Evolutionary conservation across 2,888 invertebrate genomes (phyloP), one percentile per base, ranked within the genome.

Genomic region (Tuta absoluta): DNA sequence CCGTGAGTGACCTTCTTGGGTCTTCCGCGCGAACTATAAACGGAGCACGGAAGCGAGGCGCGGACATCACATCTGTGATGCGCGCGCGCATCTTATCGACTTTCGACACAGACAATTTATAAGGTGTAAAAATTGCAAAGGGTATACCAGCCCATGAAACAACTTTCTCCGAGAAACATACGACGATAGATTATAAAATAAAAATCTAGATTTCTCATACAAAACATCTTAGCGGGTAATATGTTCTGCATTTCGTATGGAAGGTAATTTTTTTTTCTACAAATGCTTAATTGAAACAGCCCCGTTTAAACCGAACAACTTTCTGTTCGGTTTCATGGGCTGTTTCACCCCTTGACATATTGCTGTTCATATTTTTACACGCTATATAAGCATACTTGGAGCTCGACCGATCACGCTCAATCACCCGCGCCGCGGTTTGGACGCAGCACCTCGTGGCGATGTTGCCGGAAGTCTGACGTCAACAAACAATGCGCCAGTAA

Each of bases 1-100:
- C 72, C 74, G 74, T 74, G 74, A 72, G 71, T 70, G 85, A 72
- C 89, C 90, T 89, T 84, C 83, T n/a, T 70, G 75, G 71, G 71
- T 84, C 86, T 89, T 90, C 90, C 90, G 90, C 73, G 73, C 79
- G 69, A 77, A 81, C 89, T 89, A 87, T 87, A 89, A 85, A 84
- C 82, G 82, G 88, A 81, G 72, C 75, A 81, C 87, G 90, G 90
- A 90, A 89, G 84, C 76, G 66, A 23, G 51, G 11, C 11, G 33
- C 33, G 33, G 33, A 33, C 12, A 14, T 1, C 69, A n/a, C n/a
- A 70, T 64, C 68, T 68, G 70, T 71, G 76, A 75, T 79, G 76
- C 75, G 81, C 79, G 28, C 19, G 21, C 19, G 41, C 62, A 17
- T 53, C 21, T 53, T 12, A 11, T 49, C 28, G 49, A 21, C 17